These are phyloP conservation scores for Drosophila mimica DNA, from an alignment of 2,888 invertebrate species.

Conservation along the genomic window DNA sequence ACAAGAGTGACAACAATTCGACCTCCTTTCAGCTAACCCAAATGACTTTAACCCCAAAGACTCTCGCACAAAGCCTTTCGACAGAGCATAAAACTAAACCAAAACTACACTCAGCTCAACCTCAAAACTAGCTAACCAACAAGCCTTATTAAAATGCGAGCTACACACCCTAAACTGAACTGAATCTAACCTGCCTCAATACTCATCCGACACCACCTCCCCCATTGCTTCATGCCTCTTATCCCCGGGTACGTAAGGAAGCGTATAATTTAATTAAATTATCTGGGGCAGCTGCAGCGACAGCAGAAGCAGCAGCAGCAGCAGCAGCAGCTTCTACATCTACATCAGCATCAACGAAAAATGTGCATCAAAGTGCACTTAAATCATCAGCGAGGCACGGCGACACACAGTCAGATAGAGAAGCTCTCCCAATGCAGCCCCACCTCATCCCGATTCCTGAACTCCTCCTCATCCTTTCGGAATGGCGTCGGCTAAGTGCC, in stretches of 20 bases:
- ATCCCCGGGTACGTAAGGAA: constrained; percentile 68
- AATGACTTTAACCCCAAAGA: constrained; percentile 58
- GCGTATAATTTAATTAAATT: constrained; percentile 80
- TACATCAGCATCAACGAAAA: constrained; percentile 74
- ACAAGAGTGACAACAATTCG: constrained; percentile 14
- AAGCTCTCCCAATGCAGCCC: constrained; percentile 17
- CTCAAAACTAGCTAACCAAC: constrained; percentile 80
- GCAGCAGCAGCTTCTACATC: constrained; percentile 50
- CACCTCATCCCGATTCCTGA: not conserved
- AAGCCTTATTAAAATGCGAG: constrained; percentile 77
- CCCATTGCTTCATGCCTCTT: not conserved
- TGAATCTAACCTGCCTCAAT: constrained; percentile 26
- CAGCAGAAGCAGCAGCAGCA: constrained; percentile 40
- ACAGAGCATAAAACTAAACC: constrained; percentile 66
- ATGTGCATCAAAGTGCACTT: constrained; percentile 81
- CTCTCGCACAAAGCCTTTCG: constrained; percentile 56
- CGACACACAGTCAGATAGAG: constrained; percentile 64
- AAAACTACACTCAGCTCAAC: constrained; percentile 78
- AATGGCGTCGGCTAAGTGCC: constrained; percentile 78
- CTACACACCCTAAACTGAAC: constrained; percentile 52
- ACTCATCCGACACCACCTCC: not conserved
- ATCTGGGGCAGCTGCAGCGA: constrained; percentile 71
- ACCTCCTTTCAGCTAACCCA: constrained; percentile 42
- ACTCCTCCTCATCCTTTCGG: constrained; percentile 28
- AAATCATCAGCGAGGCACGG: constrained; percentile 81